Evolutionary conservation across 2,113 vertebrate genomes (phyloP).

Genomic region (Willisornis vidua): DNA sequence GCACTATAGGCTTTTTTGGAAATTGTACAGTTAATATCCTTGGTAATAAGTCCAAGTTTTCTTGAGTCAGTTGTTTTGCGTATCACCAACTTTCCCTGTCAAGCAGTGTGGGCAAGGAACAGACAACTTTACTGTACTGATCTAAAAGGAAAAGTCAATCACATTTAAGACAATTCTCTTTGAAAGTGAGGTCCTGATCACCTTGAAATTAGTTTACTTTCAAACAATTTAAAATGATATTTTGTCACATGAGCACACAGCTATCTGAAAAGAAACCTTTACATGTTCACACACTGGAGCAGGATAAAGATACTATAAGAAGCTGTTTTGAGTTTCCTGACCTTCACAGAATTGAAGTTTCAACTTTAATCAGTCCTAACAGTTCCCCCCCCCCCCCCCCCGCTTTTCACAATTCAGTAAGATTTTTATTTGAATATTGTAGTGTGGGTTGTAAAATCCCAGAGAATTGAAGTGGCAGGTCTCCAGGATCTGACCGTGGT

Average conservation of each 20-base stretch:
- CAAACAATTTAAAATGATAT: background rate
- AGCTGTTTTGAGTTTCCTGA: conserved; percentile 20
- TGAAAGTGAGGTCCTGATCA: background rate
- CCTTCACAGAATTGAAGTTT: conserved; percentile 21
- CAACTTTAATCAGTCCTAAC: conserved; percentile 33
- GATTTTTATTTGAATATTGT: conserved; percentile 56
- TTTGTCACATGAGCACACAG: background rate
- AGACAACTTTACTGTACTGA: background rate
- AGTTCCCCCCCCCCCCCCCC: background rate
- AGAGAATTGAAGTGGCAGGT: conserved; percentile 50
- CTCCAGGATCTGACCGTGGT: conserved; percentile 48
- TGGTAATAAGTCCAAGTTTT: background rate
- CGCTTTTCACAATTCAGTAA: conserved; percentile 29
- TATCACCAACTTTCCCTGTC: background rate
- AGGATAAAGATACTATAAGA: background rate
- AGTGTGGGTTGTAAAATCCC: conserved; percentile 26
- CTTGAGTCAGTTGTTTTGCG: background rate
- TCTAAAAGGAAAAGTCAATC: background rate
- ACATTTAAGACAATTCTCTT: background rate
- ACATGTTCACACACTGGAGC: background rate
- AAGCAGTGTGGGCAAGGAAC: background rate
- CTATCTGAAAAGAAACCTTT: background rate
- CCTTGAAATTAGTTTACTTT: conserved; percentile 12
- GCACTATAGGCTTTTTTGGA: background rate
- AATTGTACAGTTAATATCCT: background rate